Percentiles rank a stretch among this genome's conserved stretches.
phyloP scores from a whole-genome alignment of 1,140 invertebrate genomes.

The Drosophila novamexicana region DNA sequence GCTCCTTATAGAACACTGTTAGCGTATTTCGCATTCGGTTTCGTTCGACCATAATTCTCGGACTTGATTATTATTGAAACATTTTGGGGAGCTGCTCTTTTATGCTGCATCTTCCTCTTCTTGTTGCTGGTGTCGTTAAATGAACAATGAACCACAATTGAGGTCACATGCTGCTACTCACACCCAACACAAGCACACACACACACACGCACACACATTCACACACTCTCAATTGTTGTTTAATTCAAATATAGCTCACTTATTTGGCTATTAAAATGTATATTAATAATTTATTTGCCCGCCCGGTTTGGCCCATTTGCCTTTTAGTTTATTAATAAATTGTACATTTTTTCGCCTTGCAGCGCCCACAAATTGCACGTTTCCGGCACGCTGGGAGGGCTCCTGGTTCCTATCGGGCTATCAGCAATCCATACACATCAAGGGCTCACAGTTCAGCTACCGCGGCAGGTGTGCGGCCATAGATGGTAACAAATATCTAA shows the following conservation, averaged over 20 bases:
- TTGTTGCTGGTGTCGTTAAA: conserved; percentile 60
- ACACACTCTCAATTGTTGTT: conserved; percentile 12
- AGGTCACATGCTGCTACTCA: conserved; percentile 51
- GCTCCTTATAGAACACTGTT: no score
- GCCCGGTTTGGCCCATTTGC: neutral
- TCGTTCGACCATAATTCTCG: neutral
- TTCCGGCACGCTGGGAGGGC: conserved; percentile 91
- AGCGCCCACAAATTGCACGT: conserved; percentile 89
- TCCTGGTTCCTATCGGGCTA: conserved; percentile 94
- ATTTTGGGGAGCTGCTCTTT: conserved; percentile 41
- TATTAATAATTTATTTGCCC: conserved; percentile 3
- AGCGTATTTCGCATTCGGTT: neutral
- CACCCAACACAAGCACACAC: neutral
- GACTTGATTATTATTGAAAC: conserved; percentile 43
- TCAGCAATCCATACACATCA: conserved; percentile 91
- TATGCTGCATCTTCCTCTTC: conserved; percentile 15
- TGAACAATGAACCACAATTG: conserved; percentile 78
- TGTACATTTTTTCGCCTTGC: conserved; percentile 50
- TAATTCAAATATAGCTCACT: conserved; percentile 51
- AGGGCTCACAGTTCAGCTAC: conserved; percentile 90
- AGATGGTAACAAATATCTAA: conserved; percentile 93
- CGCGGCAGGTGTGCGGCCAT: conserved; percentile 91
- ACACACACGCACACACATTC: neutral
- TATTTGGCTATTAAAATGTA: conserved; percentile 41
- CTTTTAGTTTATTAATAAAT: conserved; percentile 62